Conservation (phyloP, 1,140 invertebrate genomes). For the Diorhabda carinulata region DNA sequence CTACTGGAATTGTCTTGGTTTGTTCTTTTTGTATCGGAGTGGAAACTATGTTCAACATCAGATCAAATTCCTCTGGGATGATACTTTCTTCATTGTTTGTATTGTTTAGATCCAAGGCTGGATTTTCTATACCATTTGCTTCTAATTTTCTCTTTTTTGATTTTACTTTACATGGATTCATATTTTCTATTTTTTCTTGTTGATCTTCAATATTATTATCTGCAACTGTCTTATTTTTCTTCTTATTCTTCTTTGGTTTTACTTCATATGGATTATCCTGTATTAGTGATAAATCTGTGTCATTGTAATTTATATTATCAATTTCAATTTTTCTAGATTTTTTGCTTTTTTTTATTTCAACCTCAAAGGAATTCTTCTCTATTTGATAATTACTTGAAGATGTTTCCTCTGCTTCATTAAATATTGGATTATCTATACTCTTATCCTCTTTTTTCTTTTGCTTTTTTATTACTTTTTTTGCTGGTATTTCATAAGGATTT, state of each 20-base stretch:
- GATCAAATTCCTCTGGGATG: constrained; percentile 26
- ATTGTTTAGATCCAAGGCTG: constrained; percentile 28
- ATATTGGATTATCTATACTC: too few relatives aligned
- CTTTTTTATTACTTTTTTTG: too few relatives aligned
- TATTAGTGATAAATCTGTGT: not conserved
- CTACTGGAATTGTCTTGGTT: constrained; percentile 1
- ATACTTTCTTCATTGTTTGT: constrained; percentile 7
- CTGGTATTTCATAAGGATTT: too few relatives aligned
- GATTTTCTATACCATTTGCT: constrained; percentile 36
- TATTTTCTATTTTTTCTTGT: constrained; percentile 32
- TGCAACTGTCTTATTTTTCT: constrained; percentile 23
- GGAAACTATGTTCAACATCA: constrained; percentile 35
- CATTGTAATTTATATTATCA: not conserved
- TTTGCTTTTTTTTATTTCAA: not conserved
- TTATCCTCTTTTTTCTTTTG: too few relatives aligned
- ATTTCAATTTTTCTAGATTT: constrained; percentile 15
- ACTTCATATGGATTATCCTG: constrained; percentile 26
- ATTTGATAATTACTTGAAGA: too few relatives aligned
- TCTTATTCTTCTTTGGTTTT: constrained; percentile 29
- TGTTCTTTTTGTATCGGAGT: constrained; percentile 26
- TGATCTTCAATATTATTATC: not conserved
- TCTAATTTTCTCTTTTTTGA: constrained; percentile 56
- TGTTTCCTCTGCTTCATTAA: too few relatives aligned
- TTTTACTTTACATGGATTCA: constrained; percentile 45
- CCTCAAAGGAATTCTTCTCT: too few relatives aligned